These are phyloP conservation scores for Cephus nigrinus DNA, from an alignment of 2,888 invertebrate species.

Conservation along the genomic window DNA sequence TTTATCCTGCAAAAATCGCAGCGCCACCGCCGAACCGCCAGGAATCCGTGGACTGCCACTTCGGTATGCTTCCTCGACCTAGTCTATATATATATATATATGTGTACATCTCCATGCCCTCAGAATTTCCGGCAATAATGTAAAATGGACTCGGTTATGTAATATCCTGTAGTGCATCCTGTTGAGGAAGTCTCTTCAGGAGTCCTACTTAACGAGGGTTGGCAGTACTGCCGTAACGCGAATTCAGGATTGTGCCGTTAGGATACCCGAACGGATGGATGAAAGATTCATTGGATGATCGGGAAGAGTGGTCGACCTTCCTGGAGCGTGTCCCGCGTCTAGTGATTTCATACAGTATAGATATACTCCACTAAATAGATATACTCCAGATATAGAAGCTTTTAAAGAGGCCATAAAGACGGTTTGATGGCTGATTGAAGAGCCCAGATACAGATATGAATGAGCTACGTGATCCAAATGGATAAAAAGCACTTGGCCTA, in stretches of 20 bases:
- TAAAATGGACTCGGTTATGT: constrained; percentile 45
- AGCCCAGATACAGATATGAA: constrained; percentile 28
- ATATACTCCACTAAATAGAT: too few relatives aligned
- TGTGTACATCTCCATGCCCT: not conserved
- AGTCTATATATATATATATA: not conserved
- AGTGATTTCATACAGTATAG: not conserved
- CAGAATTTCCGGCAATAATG: constrained; percentile 28
- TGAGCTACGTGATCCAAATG: constrained; percentile 21
- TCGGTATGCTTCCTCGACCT: not conserved
- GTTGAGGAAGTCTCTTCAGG: constrained; percentile 20
- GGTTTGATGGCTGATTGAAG: constrained; percentile 28
- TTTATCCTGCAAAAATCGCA: not conserved
- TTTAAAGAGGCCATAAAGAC: constrained; percentile 30
- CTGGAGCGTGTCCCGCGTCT: constrained; percentile 10
- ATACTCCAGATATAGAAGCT: constrained; percentile 12
- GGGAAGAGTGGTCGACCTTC: constrained; percentile 27
- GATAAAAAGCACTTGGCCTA: not conserved
- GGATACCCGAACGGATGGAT: constrained; percentile 26
- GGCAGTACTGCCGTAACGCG: constrained; percentile 16
- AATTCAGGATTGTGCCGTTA: constrained; percentile 30
- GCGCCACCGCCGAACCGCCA: not conserved
- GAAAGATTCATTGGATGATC: constrained; percentile 50
- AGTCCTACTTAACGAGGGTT: constrained; percentile 2
- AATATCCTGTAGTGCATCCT: constrained; percentile 36
- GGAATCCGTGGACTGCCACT: not conserved